Evolutionary conservation across 2,113 vertebrate species (phyloP).

Genomic region (Tyto alba): DNA sequence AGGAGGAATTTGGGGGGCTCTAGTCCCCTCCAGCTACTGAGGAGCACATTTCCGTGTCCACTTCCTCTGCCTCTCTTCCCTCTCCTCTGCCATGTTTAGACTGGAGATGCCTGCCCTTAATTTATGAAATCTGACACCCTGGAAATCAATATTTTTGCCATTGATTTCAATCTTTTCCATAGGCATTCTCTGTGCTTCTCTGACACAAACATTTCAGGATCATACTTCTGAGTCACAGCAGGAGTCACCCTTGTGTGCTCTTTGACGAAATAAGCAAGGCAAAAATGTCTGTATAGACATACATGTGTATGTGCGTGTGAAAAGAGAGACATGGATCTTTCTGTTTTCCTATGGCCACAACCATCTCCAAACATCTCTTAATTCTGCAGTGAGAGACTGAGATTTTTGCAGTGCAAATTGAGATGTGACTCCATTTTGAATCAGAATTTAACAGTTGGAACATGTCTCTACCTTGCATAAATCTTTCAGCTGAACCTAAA

Average conservation of each 20-base stretch:
- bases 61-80: not conserved
- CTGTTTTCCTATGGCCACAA: fast-evolving
- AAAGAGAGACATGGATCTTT: not conserved
- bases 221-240: not conserved
- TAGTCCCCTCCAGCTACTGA: not conserved
- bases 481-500: not conserved
- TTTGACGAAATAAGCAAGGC: not conserved
- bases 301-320: not conserved
- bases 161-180: not conserved
- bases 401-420: no score
- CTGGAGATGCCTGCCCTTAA: not conserved
- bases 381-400: not conserved
- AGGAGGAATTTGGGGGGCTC: not conserved
- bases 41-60: fast-evolving
- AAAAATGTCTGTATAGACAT: fast-evolving
- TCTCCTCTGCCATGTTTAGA: not conserved
- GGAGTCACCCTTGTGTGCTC: not conserved
- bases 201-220: not conserved
- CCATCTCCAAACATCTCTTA: not conserved
- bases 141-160: not conserved
- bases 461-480: not conserved
- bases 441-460: not conserved
- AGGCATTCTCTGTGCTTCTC: not conserved
- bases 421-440: not conserved
- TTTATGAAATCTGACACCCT: not conserved